Conservation (phyloP, 1,140 invertebrate species). For the Drosophila chauvacae region DNA sequence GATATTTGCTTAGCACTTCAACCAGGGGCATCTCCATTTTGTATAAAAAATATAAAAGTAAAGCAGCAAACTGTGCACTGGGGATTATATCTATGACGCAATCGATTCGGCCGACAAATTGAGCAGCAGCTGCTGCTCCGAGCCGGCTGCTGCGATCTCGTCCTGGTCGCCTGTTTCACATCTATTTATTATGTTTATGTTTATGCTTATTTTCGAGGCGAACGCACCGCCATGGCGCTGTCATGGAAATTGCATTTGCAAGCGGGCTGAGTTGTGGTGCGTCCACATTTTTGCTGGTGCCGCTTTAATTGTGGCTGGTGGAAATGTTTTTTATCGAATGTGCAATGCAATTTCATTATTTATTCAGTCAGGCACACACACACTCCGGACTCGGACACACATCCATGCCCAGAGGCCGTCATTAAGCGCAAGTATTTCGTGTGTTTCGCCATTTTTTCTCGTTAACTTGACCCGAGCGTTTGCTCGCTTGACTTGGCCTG, state of each 20-base stretch:
- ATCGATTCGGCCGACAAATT: constrained; percentile 63
- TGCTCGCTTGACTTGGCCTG: constrained; percentile 45
- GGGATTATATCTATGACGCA: constrained; percentile 57
- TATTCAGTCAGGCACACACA: constrained; percentile 41
- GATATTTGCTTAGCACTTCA: constrained; percentile 44
- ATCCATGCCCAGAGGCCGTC: constrained; percentile 22
- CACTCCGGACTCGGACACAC: constrained; percentile 12
- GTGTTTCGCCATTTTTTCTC: constrained; percentile 63
- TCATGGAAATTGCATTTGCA: constrained; percentile 69
- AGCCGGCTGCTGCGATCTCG: constrained; percentile 26
- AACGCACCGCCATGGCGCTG: constrained; percentile 55
- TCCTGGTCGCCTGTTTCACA: constrained; percentile 37
- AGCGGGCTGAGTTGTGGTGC: constrained; percentile 27
- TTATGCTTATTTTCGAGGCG: constrained; percentile 43
- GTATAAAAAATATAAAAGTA: constrained; percentile 5
- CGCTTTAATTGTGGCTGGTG: constrained; percentile 63
- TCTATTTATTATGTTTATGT: constrained; percentile 35
- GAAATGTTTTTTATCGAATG: constrained; percentile 68
- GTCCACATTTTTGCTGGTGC: constrained; percentile 66
- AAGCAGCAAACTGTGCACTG: constrained; percentile 3
- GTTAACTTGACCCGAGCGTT: constrained; percentile 45
- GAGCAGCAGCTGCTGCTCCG: constrained; percentile 32
- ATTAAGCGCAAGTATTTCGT: constrained; percentile 28
- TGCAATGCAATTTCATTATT: constrained; percentile 67
- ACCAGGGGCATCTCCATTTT: constrained; percentile 38